These are phyloP conservation scores for Venturia canescens DNA, from an alignment of 1,140 invertebrate species.

Conservation along the genomic window DNA sequence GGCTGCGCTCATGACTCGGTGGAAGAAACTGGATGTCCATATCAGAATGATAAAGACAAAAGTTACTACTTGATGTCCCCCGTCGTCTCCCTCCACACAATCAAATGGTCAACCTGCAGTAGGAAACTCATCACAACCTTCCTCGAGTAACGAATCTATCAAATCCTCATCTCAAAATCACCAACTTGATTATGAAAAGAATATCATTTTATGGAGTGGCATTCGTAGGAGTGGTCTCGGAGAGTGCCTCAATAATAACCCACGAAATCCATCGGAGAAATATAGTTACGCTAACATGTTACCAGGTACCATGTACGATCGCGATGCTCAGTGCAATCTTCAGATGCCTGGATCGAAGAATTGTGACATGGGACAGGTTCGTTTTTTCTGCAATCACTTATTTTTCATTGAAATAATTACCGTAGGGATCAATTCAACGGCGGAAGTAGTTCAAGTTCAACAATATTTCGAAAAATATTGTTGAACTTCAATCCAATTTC, in stretches of 20 bases:
- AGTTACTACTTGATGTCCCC: slow-evolving; percentile 82
- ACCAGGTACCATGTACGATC: slow-evolving; percentile 84
- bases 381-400: not conserved
- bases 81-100: slow-evolving; percentile 79
- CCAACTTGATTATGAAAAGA: slow-evolving; percentile 6
- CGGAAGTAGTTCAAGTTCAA: no score
- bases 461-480: no score
- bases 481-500: no score
- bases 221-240: slow-evolving; percentile 80
- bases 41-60: slow-evolving; percentile 66
- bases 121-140: slow-evolving; percentile 80
- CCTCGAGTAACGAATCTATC: slow-evolving; percentile 78
- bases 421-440: no score
- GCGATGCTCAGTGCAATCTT: slow-evolving; percentile 82
- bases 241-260: slow-evolving; percentile 82
- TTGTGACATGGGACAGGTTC: slow-evolving; percentile 71
- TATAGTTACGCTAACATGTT: slow-evolving; percentile 78
- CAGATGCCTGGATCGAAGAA: slow-evolving; percentile 62
- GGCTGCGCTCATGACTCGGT: slow-evolving; percentile 80
- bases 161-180: not conserved
- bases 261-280: slow-evolving; percentile 75
- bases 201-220: not conserved
- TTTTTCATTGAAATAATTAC: slow-evolving; percentile 6
- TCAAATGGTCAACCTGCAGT: slow-evolving; percentile 83
- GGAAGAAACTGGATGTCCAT: slow-evolving; percentile 70